Percentiles rank a stretch among this genome's conserved stretches.
These are phyloP conservation scores for Galeruca laticollis DNA, from an alignment of 2,888 invertebrate genomes.

Conservation along the genomic window DNA sequence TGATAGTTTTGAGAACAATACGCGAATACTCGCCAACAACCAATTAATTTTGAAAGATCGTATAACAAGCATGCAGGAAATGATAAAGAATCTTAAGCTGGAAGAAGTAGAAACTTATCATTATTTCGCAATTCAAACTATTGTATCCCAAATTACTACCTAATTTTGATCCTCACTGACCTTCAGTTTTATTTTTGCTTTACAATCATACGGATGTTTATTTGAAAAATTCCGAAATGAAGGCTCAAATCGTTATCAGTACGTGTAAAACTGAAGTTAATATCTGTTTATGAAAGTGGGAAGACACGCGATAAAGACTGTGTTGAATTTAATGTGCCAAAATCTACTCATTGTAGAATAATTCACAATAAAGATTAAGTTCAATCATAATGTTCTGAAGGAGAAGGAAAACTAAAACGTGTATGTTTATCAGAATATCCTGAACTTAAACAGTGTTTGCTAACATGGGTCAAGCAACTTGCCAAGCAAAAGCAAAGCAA, in stretches of 20 bases:
- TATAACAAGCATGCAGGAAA: no score
- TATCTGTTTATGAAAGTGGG: neutral
- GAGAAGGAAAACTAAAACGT: no score
- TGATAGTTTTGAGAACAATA: no score
- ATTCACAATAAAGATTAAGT: neutral
- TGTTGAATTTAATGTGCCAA: neutral
- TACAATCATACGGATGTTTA: neutral
- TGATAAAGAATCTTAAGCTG: no score
- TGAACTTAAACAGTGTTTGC: neutral
- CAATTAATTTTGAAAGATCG: no score
- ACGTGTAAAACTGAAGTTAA: neutral
- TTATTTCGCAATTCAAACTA: no score
- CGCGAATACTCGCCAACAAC: no score
- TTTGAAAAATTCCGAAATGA: constrained; percentile 10
- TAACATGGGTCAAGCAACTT: neutral
- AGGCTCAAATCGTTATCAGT: constrained; percentile 4
- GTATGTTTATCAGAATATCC: neutral
- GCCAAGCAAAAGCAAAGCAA: no score
- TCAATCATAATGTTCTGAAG: neutral
- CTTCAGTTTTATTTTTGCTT: constrained; percentile 12
- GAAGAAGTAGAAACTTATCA: no score
- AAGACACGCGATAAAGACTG: constrained; percentile 6
- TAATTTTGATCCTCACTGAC: no score
- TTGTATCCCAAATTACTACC: no score
- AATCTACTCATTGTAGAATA: neutral